Evolutionary conservation across 2,888 invertebrate species (phyloP), one percentile per base, ranked within the genome.

Genomic region (Ornithoptera alexandrae): DNA sequence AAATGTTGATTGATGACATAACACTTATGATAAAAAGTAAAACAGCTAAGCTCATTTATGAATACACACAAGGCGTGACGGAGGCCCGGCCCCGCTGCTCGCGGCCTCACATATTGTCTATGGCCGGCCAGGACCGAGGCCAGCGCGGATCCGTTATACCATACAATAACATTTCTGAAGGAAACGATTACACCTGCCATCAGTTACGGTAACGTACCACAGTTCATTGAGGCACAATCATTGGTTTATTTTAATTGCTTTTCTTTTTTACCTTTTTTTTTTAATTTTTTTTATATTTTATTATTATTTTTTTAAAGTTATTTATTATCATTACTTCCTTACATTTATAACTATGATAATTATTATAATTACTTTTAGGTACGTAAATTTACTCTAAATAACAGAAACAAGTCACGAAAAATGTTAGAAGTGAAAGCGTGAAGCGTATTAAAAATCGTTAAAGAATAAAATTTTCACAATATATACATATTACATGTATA

Each of bases 211-310:
- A 92, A 91, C 92, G 92, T 92, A 92, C 92, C 92, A 92, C 92
- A 91, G 90, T 89, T 91, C 87, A 91, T 91, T 91, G 92, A 92
- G 92, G 92, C 92, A 92, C 92, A 92, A 92, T 92, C 91, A 92
- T 92, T 92, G 92, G 92, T 92, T 92, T 90, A 85, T 90, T 91
- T 89, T 88, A 85, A 88, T 90, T 91, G 88, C 89, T 92, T 90
- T 89, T 85, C 81, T 78, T 81, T 78, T 81, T 22, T 15, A 58
- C 46, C 12, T 46, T 46, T 46, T 84, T 84, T 85, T 82, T 81
- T 78, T 80, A 75, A 78, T 78, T 80, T 77, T 76, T 81, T 82
- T 79, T 77, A 76, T 78, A 77, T 30, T 30, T 77, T 79, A 79
- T 80, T 79, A 77, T 81, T 81, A 80, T 75, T 75, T 80, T 75